Evolutionary conservation across 2,888 invertebrate genomes (phyloP).

Genomic region (Zhengitettix transpicula): DNA sequence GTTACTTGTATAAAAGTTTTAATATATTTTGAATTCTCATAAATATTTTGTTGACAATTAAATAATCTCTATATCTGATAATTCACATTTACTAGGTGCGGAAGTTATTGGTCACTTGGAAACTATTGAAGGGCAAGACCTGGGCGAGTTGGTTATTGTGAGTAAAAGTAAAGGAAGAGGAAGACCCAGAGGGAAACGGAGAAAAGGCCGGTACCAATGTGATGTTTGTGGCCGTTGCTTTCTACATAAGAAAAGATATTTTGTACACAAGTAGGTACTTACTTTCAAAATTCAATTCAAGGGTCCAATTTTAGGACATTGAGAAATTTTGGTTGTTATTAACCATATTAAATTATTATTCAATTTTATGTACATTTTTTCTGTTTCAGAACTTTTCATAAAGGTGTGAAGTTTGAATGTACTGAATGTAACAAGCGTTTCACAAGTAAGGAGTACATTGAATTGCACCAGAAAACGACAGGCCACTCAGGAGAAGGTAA

Average conservation of each 20-base stretch:
- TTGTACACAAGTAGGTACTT: slow-evolving; percentile 24
- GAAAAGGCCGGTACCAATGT: slow-evolving; percentile 29
- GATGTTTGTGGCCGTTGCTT: slow-evolving; percentile 34
- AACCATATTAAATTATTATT: neutral
- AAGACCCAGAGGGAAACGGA: slow-evolving; percentile 27
- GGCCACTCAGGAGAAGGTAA: slow-evolving; percentile 34
- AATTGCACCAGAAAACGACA: slow-evolving; percentile 36
- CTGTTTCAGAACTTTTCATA: slow-evolving; percentile 35
- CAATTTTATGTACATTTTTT: neutral
- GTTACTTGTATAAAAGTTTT: too few species aligned
- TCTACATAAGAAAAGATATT: slow-evolving; percentile 30
- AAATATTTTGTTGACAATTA: too few species aligned
- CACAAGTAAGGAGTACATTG: slow-evolving; percentile 31
- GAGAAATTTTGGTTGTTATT: neutral
- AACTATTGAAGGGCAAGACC: slow-evolving; percentile 36
- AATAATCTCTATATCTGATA: too few species aligned
- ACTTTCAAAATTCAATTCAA: neutral
- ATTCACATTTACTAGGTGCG: slow-evolving; percentile 7
- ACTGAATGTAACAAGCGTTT: slow-evolving; percentile 31
- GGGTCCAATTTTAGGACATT: neutral
- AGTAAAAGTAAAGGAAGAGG: slow-evolving; percentile 36
- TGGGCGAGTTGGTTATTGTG: slow-evolving; percentile 44
- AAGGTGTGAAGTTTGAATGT: slow-evolving; percentile 42
- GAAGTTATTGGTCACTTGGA: slow-evolving; percentile 52
- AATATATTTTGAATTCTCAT: too few species aligned